A percentile compares a stretch with the other conserved stretches of the same genome.
Conservation (phyloP, 2,797 vertebrate species). For the Scleropages formosus region DNA sequence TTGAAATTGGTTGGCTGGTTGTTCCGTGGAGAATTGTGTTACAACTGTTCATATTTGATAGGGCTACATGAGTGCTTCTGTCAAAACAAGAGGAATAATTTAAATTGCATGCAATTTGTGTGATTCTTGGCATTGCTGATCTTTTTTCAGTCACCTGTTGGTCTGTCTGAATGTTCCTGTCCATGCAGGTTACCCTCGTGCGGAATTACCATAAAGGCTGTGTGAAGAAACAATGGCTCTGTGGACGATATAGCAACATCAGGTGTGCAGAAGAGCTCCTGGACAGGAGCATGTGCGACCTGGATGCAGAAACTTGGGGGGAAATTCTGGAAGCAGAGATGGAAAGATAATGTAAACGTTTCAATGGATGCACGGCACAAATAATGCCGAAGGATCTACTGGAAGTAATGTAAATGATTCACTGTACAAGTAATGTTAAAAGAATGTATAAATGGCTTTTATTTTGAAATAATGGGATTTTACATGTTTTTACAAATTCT, state of each 20-base stretch:
- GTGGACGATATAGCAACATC: conserved; percentile 80
- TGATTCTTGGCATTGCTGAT: not conserved
- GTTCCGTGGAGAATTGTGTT: too few species aligned
- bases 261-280: conserved; percentile 68
- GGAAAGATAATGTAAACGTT: conserved; percentile 62
- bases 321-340: conserved; percentile 89
- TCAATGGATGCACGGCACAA: not conserved
- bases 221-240: conserved; percentile 81
- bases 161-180: conserved; percentile 1
- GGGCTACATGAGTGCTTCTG: too few species aligned
- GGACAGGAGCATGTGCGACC: conserved; percentile 71
- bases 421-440: not conserved
- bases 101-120: not conserved
- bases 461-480: not conserved
- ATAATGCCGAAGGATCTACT: not conserved
- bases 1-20: too few species aligned
- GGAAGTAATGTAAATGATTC: conserved; percentile 41
- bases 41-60: too few species aligned
- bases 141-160: not conserved
- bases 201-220: conserved; percentile 82
- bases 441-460: not conserved
- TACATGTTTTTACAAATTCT: conserved; percentile 23
- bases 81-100: not conserved
- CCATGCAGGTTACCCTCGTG: conserved; percentile 72
- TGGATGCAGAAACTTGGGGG: conserved; percentile 83